Percentiles rank a stretch among this genome's conserved stretches.
These are phyloP conservation scores for Drosophila lacteicornis DNA, from an alignment of 1,140 invertebrate species.

Conservation along the genomic window DNA sequence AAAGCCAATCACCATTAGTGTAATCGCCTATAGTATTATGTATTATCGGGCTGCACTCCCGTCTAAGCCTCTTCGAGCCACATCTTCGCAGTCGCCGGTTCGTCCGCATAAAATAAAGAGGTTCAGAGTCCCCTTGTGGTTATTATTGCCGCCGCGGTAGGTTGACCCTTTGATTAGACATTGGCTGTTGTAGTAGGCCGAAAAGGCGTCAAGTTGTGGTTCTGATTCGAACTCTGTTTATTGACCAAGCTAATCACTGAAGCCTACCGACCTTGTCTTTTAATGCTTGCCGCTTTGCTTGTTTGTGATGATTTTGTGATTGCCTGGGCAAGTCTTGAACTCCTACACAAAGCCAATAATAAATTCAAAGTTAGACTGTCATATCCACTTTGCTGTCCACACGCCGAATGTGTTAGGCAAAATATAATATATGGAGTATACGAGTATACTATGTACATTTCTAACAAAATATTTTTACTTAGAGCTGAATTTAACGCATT, in stretches of 20 bases:
- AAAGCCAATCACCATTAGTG: conserved; percentile 82
- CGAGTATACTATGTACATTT: too few species aligned
- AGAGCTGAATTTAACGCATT: too few species aligned
- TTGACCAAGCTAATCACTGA: conserved; percentile 63
- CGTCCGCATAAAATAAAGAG: conserved; percentile 69
- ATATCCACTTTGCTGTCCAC: neutral
- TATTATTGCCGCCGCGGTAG: conserved; percentile 30
- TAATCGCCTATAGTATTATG: conserved; percentile 79
- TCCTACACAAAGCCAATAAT: neutral
- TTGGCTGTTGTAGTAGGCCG: conserved; percentile 9
- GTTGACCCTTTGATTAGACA: conserved; percentile 28
- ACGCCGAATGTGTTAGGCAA: neutral
- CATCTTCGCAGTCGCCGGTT: conserved; percentile 14
- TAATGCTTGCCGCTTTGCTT: neutral
- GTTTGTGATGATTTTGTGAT: conserved; percentile 33
- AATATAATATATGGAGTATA: too few species aligned
- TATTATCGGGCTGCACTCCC: conserved; percentile 59
- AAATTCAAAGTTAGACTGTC: neutral
- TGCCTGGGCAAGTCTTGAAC: neutral
- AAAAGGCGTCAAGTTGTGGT: conserved; percentile 58
- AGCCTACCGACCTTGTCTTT: conserved; percentile 1
- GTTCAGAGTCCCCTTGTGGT: conserved; percentile 44
- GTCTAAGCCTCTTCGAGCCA: conserved; percentile 42
- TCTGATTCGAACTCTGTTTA: conserved; percentile 58
- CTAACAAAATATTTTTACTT: too few species aligned